Conservation (phyloP, 2,113 vertebrate genomes). For the Pachycephala philippinensis region DNA sequence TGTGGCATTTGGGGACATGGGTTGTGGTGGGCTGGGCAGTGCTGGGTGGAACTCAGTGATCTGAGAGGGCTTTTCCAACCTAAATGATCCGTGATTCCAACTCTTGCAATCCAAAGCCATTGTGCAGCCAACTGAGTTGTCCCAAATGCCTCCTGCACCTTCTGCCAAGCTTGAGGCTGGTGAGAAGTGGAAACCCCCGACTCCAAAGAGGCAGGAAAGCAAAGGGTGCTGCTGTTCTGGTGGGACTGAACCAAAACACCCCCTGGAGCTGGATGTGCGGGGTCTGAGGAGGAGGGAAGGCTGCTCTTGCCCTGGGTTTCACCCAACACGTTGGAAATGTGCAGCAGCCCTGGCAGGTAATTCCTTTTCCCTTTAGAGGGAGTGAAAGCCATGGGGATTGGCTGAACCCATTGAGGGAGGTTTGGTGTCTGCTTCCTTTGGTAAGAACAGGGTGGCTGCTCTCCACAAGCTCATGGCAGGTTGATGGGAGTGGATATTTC, state of each 20-base stretch:
- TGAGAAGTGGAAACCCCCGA: not conserved
- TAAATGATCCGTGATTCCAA: not conserved
- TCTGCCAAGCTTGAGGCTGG: not conserved
- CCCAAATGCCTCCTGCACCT: not conserved
- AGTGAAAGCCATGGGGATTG: not conserved
- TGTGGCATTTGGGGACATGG: not conserved
- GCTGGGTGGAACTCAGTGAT: not conserved
- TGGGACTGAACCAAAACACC: fast-evolving
- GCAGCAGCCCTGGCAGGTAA: not conserved
- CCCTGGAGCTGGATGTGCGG: not conserved
- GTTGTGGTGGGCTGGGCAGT: not conserved
- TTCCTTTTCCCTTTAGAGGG: not conserved
- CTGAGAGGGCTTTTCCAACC: not conserved
- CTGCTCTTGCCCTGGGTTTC: not conserved
- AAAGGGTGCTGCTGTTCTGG: not conserved
- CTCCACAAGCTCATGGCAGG: not conserved
- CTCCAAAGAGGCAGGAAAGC: not conserved
- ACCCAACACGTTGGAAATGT: not conserved
- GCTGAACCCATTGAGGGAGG: not conserved
- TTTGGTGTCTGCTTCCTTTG: not conserved
- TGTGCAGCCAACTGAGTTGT: fast-evolving
- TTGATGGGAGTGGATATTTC: not conserved
- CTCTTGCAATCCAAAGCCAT: not conserved
- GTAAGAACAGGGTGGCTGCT: not conserved
- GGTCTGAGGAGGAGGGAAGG: not conserved